Conservation (phyloP, 1,140 invertebrate species). For the Rhyacophila brunnea region DNA sequence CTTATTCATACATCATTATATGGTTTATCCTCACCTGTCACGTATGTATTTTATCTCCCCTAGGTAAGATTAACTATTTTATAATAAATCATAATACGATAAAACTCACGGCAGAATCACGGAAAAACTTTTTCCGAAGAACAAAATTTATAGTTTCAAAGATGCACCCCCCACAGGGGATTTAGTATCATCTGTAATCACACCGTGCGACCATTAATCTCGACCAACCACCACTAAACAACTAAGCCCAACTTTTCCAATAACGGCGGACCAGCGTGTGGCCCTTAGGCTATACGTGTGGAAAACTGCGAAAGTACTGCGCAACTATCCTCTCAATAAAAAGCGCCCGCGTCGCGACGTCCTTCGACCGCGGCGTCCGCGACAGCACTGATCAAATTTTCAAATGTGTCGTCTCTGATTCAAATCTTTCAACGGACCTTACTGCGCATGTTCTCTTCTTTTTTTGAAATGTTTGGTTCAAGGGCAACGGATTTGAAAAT, state of each 20-base stretch:
- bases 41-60: no score
- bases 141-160: no score
- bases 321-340: background rate
- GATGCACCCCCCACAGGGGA: background rate
- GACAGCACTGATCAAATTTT: slow-evolving; percentile 18
- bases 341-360: slow-evolving; percentile 3
- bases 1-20: no score
- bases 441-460: slow-evolving; percentile 26
- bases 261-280: slow-evolving; percentile 13
- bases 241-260: slow-evolving; percentile 25
- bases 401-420: slow-evolving; percentile 7
- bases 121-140: no score
- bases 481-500: slow-evolving; percentile 6
- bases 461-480: slow-evolving; percentile 12
- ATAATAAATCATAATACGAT: no score
- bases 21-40: no score
- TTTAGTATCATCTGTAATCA: slow-evolving; percentile 25
- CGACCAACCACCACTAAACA: slow-evolving; percentile 17
- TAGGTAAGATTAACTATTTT: no score
- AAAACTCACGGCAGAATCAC: no score
- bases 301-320: background rate
- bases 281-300: slow-evolving; percentile 7
- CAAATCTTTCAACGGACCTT: slow-evolving; percentile 11
- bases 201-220: slow-evolving; percentile 28
- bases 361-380: slow-evolving; percentile 16